Base-by-base conservation (phyloP, 2,113 vertebrate species). In the Sardina pilchardus region DNA sequence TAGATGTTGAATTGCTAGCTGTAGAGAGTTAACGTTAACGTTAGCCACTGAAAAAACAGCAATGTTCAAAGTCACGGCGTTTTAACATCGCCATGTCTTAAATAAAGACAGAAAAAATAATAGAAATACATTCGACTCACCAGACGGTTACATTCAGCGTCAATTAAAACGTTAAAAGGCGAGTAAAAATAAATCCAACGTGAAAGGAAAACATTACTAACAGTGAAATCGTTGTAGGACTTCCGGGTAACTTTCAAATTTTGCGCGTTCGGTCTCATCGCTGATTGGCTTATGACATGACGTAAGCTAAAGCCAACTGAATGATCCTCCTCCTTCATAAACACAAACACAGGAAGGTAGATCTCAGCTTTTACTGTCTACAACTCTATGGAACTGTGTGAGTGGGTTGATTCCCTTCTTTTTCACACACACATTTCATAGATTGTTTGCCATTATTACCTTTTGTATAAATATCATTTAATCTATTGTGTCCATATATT, bases 211-310 rank as follows among this genome's bases (percentile, higher is more conserved):
- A 36, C 87, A 83, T 87, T 83, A 42, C 88, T 91, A 42, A 75
- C 83, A 75, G 30, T 1, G 6, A 24, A 84, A 34, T 63, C 83
- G 48, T 71, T 85, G 78, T 21, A 36, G 10, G 84, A 83, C 82
- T 94, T 95, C 95, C 93, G 91, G 93, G 88, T 0, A 84, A 93
- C 92, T 93, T 95, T 95, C 93, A 94, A 95, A 95, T 92, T 90
- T 94, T 92, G 94, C 95, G 94, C 94, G 90, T 90, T 92, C 44
- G 7, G 19, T 71, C 43, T 16, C 10, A 34, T 7, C 48, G 39
- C 26, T 86, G 53, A 90, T 90, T 90, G 87, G 89, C 71, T 83
- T 0, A 3, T 6, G 12, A 9, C 24, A n/a, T 43, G 6, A 39
- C 87, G 88, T 86, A 75, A 5, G 0, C 10, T 19, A 16, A 78